phyloP scores from a whole-genome alignment of 2,113 vertebrate genomes.

The Nymphicus hollandicus region DNA sequence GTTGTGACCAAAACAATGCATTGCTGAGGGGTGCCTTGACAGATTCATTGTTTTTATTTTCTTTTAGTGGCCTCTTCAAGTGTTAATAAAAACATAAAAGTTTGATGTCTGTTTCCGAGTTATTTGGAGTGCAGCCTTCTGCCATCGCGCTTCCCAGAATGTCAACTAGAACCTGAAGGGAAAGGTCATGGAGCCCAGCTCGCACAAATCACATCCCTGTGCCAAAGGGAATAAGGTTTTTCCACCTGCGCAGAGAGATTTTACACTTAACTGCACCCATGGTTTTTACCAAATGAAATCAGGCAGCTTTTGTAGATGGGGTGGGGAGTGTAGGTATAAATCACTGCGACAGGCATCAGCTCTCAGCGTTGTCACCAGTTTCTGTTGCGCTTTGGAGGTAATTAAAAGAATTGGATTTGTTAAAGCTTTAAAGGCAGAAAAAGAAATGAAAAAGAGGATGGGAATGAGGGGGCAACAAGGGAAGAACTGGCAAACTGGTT shows the following conservation, averaged over 20 bases:
- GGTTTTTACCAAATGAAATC: slow-evolving; percentile 14
- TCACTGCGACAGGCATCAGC: slow-evolving; percentile 5
- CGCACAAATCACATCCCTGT: slow-evolving; percentile 24
- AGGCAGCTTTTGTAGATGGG: neutral
- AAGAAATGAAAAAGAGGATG: neutral
- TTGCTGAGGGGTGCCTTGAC: slow-evolving; percentile 25
- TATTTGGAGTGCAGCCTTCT: slow-evolving; percentile 21
- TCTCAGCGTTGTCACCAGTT: slow-evolving; percentile 8
- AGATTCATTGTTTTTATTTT: slow-evolving; percentile 69
- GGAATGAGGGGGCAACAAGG: neutral
- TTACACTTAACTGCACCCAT: slow-evolving; percentile 28
- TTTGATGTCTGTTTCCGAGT: slow-evolving; percentile 57
- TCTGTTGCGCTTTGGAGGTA: neutral
- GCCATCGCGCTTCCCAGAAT: slow-evolving; percentile 17
- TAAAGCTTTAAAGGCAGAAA: neutral
- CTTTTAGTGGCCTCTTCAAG: slow-evolving; percentile 56
- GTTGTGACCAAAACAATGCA: neutral
- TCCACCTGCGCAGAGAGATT: slow-evolving; percentile 37
- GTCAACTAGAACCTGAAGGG: slow-evolving; percentile 42
- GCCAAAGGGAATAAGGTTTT: slow-evolving; percentile 30
- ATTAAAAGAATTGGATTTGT: slow-evolving; percentile 16
- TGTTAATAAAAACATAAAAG: slow-evolving; percentile 64
- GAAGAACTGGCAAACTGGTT: neutral
- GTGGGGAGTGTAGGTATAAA: neutral
- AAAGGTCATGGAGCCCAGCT: slow-evolving; percentile 35